Evolutionary conservation across 2,113 vertebrate genomes (phyloP).

Genomic region (Seriola dumerili): DNA sequence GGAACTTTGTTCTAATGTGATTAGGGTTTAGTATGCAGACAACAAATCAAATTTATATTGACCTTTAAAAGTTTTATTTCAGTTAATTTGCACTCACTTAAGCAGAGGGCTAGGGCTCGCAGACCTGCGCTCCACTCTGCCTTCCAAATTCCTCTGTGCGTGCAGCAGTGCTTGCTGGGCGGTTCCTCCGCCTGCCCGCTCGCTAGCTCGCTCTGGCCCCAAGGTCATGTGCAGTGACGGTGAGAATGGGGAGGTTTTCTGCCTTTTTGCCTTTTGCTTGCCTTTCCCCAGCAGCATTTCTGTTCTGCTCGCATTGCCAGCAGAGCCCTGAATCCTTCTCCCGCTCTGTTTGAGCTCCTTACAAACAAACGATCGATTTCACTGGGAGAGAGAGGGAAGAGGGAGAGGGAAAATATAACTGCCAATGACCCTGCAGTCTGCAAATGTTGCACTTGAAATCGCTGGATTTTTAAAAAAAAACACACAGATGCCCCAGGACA

Average conservation of each 20-base stretch:
- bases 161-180: slow-evolving; percentile 52
- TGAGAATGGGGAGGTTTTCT: slow-evolving; percentile 72
- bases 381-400: slow-evolving; percentile 56
- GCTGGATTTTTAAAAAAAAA: slow-evolving; percentile 68
- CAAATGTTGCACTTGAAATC: slow-evolving; percentile 86
- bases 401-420: slow-evolving; percentile 74
- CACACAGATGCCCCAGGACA: slow-evolving; percentile 78
- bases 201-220: slow-evolving; percentile 74
- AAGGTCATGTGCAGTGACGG: slow-evolving; percentile 74
- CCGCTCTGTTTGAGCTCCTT: slow-evolving; percentile 81
- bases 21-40: slow-evolving; percentile 73
- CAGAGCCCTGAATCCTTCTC: slow-evolving; percentile 78
- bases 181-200: slow-evolving; percentile 69
- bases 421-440: slow-evolving; percentile 85
- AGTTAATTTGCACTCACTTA: slow-evolving; percentile 82
- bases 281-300: slow-evolving; percentile 83
- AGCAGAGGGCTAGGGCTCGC: slow-evolving; percentile 62
- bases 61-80: slow-evolving; percentile 81
- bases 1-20: slow-evolving; percentile 71
- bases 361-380: slow-evolving; percentile 86
- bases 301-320: slow-evolving; percentile 72
- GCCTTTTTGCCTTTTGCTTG: slow-evolving; percentile 74
- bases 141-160: slow-evolving; percentile 70
- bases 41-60: slow-evolving; percentile 76
- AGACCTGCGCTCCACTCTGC: slow-evolving; percentile 64